A percentile compares a stretch with the other conserved stretches of the same genome.
Evolutionary conservation across 2,888 invertebrate species (phyloP).

Genomic region (Erebia epiphron): DNA sequence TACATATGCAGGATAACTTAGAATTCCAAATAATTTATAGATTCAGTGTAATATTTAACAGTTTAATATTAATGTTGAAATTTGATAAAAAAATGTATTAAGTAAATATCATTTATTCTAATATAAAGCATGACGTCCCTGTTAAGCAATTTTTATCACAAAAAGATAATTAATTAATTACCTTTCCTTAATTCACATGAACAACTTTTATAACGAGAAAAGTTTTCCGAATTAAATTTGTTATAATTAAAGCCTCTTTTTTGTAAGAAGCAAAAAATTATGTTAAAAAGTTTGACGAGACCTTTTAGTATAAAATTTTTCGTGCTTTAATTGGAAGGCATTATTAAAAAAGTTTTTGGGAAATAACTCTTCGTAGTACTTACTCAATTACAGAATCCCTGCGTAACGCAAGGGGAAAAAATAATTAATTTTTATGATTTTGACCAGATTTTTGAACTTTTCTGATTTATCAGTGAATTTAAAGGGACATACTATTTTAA

Average conservation of each 20-base stretch:
- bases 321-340: conserved; percentile 20
- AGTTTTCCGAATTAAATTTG: conserved; percentile 1
- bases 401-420: neutral
- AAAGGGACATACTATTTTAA: no score
- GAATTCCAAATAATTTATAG: no score
- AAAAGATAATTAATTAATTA: neutral
- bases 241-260: conserved; percentile 5
- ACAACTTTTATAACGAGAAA: conserved; percentile 12
- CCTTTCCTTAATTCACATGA: neutral
- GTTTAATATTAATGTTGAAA: no score
- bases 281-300: conserved; percentile 5
- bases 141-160: neutral
- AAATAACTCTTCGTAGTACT: conserved; percentile 3
- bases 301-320: conserved; percentile 16
- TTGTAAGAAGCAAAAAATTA: conserved; percentile 4
- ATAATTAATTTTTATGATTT: neutral
- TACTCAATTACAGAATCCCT: conserved; percentile 21
- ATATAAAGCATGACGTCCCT: neutral
- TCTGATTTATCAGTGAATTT: no score
- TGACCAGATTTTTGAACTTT: no score
- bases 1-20: no score
- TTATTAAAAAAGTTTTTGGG: conserved; percentile 26
- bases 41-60: no score
- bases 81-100: no score
- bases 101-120: no score